Conservation (phyloP, 2,797 vertebrate species). For the Rhinichthys osculus region DNA sequence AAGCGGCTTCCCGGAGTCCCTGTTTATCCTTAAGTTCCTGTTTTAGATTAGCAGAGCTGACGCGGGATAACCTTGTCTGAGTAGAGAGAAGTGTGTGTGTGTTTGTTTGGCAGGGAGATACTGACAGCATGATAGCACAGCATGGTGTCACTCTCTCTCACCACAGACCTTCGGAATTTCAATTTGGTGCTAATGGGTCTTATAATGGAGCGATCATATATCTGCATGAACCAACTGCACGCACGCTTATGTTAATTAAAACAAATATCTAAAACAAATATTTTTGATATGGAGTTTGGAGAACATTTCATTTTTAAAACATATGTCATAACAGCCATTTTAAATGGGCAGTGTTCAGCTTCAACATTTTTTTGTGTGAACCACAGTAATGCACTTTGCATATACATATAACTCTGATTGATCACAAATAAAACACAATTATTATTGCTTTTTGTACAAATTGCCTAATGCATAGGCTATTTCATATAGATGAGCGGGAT, state of each 20-base stretch:
- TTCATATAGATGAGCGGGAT: neutral
- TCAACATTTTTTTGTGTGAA: neutral
- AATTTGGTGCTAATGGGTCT: constrained; percentile 24
- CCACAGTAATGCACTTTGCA: neutral
- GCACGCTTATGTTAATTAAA: neutral
- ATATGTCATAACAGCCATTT: neutral
- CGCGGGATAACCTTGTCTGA: constrained; percentile 54
- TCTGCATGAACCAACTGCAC: neutral
- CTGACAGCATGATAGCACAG: constrained; percentile 23
- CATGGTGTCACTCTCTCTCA: constrained; percentile 19
- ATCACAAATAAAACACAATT: neutral
- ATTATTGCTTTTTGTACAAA: neutral
- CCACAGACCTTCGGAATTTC: constrained; percentile 5
- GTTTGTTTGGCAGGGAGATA: constrained; percentile 16
- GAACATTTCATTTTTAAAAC: constrained; percentile 3
- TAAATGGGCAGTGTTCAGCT: neutral
- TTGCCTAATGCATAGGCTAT: neutral
- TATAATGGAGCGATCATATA: neutral
- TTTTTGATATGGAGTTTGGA: neutral
- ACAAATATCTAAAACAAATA: neutral
- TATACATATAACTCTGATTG: neutral
- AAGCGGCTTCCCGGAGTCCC: constrained; percentile 49
- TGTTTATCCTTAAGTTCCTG: constrained; percentile 54
- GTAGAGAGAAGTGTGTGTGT: neutral
- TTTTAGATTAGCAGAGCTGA: constrained; percentile 57